phyloP scores from a whole-genome alignment of 2,888 invertebrate genomes.

The Halocaridina rubra region DNA sequence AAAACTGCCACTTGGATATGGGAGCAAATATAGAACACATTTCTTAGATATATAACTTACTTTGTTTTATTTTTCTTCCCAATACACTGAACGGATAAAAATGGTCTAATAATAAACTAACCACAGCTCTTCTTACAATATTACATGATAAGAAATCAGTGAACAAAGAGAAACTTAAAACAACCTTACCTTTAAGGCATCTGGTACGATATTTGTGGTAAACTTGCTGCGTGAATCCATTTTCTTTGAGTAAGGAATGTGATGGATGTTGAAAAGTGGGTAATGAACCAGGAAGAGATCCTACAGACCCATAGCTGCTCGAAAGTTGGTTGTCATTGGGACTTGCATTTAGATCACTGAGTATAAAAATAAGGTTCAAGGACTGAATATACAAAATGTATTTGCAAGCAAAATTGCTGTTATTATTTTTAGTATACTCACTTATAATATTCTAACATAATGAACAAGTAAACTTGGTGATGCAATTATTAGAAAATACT shows the following conservation, averaged over 20 bases:
- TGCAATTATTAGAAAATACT: too few species aligned
- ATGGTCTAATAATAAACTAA: not conserved
- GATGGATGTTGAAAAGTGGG: slow-evolving; percentile 96
- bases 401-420: too few species aligned
- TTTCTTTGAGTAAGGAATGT: slow-evolving; percentile 92
- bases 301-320: slow-evolving; percentile 71
- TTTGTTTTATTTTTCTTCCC: too few species aligned
- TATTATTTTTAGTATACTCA: too few species aligned
- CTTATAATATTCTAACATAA: too few species aligned
- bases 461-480: too few species aligned
- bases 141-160: too few species aligned
- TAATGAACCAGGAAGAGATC: slow-evolving; percentile 77
- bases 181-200: slow-evolving; percentile 83
- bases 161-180: slow-evolving; percentile 1
- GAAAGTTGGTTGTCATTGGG: slow-evolving; percentile 76
- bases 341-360: slow-evolving; percentile 78
- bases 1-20: too few species aligned
- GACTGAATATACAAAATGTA: too few species aligned
- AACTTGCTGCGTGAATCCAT: slow-evolving; percentile 97
- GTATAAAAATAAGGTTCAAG: too few species aligned
- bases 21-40: too few species aligned
- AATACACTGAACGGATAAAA: not conserved
- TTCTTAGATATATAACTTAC: too few species aligned
- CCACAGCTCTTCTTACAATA: not conserved
- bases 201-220: slow-evolving; percentile 96